Conservation (phyloP, 2,113 vertebrate species). For the Bos taurus region DNA sequence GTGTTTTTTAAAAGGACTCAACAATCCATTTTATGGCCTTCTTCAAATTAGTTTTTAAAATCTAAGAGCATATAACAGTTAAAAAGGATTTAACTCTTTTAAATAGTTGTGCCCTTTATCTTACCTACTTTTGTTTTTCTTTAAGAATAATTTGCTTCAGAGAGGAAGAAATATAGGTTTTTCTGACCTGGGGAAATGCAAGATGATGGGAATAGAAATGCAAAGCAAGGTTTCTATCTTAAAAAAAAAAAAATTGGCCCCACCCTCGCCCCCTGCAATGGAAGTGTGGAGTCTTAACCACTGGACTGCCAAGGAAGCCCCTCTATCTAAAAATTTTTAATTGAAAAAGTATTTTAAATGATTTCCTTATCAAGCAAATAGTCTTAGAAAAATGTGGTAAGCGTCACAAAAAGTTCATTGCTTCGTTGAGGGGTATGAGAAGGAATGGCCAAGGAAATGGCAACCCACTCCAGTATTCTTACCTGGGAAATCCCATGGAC, state of each 20-base stretch:
- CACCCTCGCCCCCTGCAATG: not conserved
- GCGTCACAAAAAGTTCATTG: not conserved
- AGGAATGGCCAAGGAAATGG: not conserved
- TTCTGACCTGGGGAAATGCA: not conserved
- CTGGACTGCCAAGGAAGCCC: not conserved
- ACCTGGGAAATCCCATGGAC: not conserved
- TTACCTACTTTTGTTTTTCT: not conserved
- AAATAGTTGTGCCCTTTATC: not conserved
- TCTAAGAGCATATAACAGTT: not conserved
- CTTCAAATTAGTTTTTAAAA: not conserved
- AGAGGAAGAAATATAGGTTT: not conserved
- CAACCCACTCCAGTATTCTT: not conserved
- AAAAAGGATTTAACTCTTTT: not conserved
- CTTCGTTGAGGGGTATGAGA: not conserved
- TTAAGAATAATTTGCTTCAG: not conserved
- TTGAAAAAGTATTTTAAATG: not conserved
- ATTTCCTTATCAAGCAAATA: not conserved
- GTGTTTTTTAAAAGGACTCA: not conserved
- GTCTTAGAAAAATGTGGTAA: not conserved
- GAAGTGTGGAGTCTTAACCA: not conserved
- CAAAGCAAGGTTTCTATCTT: not conserved
- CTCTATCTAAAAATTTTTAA: not conserved
- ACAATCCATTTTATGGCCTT: not conserved
- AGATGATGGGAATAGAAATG: not conserved
- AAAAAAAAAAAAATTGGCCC: not conserved